phyloP scores from a whole-genome alignment of 2,888 invertebrate genomes.

The Danaus chrysippus region DNA sequence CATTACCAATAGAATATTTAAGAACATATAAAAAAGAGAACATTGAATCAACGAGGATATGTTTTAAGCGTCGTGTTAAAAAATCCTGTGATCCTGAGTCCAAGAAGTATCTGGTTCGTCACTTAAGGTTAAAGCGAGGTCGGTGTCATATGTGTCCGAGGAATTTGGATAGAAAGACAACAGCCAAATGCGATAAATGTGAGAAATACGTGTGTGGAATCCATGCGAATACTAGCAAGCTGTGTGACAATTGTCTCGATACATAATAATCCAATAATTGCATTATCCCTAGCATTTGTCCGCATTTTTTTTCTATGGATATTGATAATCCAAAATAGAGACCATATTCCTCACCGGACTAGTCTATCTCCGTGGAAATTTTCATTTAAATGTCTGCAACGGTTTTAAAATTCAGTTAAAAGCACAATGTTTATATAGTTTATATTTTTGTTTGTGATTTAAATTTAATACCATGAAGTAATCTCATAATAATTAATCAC shows the following conservation, averaged over 20 bases:
- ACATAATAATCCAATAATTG: too few species aligned
- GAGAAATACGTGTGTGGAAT: not conserved
- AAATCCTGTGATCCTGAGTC: too few species aligned
- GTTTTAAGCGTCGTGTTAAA: too few species aligned
- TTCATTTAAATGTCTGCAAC: too few species aligned
- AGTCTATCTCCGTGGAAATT: too few species aligned
- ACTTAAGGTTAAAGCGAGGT: not conserved
- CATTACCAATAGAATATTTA: not conserved
- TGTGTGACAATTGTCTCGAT: not conserved
- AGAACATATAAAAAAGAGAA: not conserved
- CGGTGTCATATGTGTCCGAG: not conserved
- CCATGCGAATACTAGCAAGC: not conserved
- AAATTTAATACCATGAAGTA: too few species aligned
- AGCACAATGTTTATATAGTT: too few species aligned
- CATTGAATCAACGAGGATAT: too few species aligned
- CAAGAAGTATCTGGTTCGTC: not conserved
- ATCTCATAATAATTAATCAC: too few species aligned
- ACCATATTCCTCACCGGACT: too few species aligned
- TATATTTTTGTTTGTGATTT: too few species aligned
- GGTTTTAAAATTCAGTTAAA: too few species aligned
- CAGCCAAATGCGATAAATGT: slow-evolving; percentile 1
- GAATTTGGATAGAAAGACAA: slow-evolving; percentile 1
- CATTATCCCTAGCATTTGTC: not conserved
- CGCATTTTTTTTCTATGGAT: not conserved
- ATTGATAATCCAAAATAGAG: not conserved